phyloP scores from a whole-genome alignment of 2,888 invertebrate species.

The Branchellion lobata region DNA sequence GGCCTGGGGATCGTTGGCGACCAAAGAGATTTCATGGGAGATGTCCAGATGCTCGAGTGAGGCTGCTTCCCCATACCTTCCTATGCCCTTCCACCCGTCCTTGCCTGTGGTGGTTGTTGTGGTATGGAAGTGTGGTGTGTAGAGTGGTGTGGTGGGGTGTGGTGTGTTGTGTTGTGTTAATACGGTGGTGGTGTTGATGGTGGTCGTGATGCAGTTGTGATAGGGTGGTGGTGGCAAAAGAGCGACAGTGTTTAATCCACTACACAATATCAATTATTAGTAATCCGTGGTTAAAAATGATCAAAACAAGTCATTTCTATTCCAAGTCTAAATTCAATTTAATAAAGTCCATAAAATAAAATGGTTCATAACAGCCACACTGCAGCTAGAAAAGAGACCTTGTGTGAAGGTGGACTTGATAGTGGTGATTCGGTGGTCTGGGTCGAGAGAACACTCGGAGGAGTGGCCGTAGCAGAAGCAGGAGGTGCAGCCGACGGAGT shows the following conservation, averaged over 20 bases:
- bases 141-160: no score
- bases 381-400: conserved; percentile 63
- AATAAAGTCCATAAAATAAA: background rate
- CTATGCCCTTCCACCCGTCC: conserved; percentile 76
- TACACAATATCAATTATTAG: no score
- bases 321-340: no score
- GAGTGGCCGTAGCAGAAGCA: conserved; percentile 97
- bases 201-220: no score
- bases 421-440: conserved; percentile 70
- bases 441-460: conserved; percentile 76
- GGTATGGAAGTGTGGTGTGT: no score
- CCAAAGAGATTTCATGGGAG: conserved; percentile 76
- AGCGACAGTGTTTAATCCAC: no score
- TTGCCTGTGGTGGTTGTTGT: no score
- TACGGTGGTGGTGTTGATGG: no score
- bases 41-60: conserved; percentile 75
- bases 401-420: conserved; percentile 83
- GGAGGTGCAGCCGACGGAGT: conserved; percentile 87
- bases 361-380: background rate
- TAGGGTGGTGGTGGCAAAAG: no score
- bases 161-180: no score
- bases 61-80: conserved; percentile 64
- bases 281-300: no score
- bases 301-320: no score
- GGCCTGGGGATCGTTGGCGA: conserved; percentile 72